Evolutionary conservation across 2,113 vertebrate genomes (phyloP).

Genomic region (Salvelinus sp.): DNA sequence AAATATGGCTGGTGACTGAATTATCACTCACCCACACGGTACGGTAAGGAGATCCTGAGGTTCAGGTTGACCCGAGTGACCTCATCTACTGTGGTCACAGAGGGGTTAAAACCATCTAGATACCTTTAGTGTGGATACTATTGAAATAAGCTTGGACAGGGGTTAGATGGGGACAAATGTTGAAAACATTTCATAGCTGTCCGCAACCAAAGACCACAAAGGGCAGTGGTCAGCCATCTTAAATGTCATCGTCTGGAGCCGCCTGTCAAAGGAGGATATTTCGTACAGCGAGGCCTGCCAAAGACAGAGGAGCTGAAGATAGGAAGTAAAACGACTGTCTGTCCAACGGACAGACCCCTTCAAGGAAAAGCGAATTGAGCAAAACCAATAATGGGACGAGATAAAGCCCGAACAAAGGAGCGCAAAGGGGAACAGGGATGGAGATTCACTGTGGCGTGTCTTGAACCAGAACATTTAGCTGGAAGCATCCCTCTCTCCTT

Average conservation of each 20-base stretch:
- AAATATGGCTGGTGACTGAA: too few species aligned
- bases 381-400: slow-evolving; percentile 52
- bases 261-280: slow-evolving; percentile 49
- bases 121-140: too few species aligned
- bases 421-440: slow-evolving; percentile 37
- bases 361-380: slow-evolving; percentile 53
- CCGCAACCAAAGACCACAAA: slow-evolving; percentile 14
- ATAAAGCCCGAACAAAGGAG: slow-evolving; percentile 46
- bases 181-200: not conserved
- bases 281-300: slow-evolving; percentile 10
- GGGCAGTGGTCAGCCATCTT: slow-evolving; percentile 26
- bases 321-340: slow-evolving; percentile 47
- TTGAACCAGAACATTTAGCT: slow-evolving; percentile 59
- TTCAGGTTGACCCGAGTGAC: not conserved
- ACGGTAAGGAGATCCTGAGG: slow-evolving; percentile 8
- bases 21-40: not conserved
- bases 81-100: not conserved
- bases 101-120: not conserved
- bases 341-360: slow-evolving; percentile 18
- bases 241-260: slow-evolving; percentile 40
- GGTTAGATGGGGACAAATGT: not conserved
- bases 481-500: slow-evolving; percentile 25
- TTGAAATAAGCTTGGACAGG: too few species aligned
- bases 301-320: slow-evolving; percentile 24
- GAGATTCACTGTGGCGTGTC: slow-evolving; percentile 54